These are phyloP conservation scores for Morone chrysops DNA, from an alignment of 2,113 vertebrate genomes.

Conservation along the genomic window DNA sequence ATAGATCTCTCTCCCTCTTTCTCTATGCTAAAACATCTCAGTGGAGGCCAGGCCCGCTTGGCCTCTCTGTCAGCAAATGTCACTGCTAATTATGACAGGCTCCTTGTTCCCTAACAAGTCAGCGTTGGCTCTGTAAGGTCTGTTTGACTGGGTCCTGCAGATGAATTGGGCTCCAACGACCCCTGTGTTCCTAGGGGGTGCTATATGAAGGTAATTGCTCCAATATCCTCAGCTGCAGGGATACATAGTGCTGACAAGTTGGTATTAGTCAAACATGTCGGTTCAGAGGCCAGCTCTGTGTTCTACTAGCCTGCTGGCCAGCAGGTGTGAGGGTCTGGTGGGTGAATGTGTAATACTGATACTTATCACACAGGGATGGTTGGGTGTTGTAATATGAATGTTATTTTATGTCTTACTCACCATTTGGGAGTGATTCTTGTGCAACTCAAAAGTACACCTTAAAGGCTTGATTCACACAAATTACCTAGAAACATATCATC, in stretches of 20 bases:
- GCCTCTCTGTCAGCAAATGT: slow-evolving; percentile 82
- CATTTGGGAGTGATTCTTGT: background rate
- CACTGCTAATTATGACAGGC: slow-evolving; percentile 77
- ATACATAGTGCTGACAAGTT: slow-evolving; percentile 74
- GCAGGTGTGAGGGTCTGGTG: slow-evolving; percentile 55
- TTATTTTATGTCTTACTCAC: background rate
- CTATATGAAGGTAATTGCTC: slow-evolving; percentile 75
- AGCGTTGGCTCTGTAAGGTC: slow-evolving; percentile 54
- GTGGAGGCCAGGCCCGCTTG: slow-evolving; percentile 67
- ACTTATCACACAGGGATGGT: slow-evolving; percentile 42
- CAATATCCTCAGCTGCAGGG: slow-evolving; percentile 78
- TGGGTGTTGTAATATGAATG: background rate
- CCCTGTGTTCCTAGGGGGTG: slow-evolving; percentile 57
- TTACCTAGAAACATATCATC: background rate
- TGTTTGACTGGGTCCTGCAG: slow-evolving; percentile 66
- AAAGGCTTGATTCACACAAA: background rate
- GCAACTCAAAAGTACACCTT: background rate
- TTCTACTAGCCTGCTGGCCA: slow-evolving; percentile 26
- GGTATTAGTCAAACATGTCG: slow-evolving; percentile 75
- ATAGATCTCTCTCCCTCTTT: slow-evolving; percentile 62
- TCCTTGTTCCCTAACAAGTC: slow-evolving; percentile 72
- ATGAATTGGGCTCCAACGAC: slow-evolving; percentile 71
- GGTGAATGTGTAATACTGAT: slow-evolving; percentile 44
- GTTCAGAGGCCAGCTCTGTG: slow-evolving; percentile 58
- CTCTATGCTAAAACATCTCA: slow-evolving; percentile 71